These are phyloP conservation scores for Pontoporia blainvillei DNA, from an alignment of 2,113 vertebrate genomes.

Conservation along the genomic window DNA sequence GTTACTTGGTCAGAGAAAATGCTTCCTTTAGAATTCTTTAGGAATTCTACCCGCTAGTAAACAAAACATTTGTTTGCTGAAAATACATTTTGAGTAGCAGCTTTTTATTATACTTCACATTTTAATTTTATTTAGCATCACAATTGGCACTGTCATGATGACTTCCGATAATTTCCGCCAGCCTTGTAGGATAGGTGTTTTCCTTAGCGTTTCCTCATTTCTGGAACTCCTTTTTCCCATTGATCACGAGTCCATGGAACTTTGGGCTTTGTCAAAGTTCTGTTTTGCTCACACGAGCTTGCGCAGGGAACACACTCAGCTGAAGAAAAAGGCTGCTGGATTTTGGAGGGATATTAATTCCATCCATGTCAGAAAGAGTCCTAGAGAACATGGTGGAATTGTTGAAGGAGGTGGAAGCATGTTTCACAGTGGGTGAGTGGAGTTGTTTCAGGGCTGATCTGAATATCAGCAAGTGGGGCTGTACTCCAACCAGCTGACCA, in stretches of 20 bases:
- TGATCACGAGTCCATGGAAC: neutral
- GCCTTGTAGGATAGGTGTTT: neutral
- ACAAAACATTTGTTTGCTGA: neutral
- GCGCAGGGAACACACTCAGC: neutral
- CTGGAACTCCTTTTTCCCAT: neutral
- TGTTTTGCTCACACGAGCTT: neutral
- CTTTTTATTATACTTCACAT: neutral
- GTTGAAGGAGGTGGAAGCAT: neutral
- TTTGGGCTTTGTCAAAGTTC: neutral
- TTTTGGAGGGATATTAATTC: neutral
- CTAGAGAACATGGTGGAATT: rapidly evolving
- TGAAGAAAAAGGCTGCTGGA: neutral
- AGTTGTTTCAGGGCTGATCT: neutral
- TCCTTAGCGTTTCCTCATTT: neutral
- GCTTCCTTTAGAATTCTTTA: neutral
- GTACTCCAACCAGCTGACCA: too few species aligned
- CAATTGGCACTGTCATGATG: neutral
- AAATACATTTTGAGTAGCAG: neutral
- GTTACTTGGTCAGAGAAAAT: neutral
- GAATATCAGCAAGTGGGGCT: neutral
- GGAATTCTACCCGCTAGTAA: neutral
- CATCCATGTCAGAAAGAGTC: neutral
- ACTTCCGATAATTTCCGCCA: neutral
- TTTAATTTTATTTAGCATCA: neutral
- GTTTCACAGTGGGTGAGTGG: neutral